A percentile compares a stretch with the other conserved stretches of the same genome.
These are phyloP conservation scores for Spea bombifrons DNA, from an alignment of 2,113 vertebrate genomes.

Conservation along the genomic window DNA sequence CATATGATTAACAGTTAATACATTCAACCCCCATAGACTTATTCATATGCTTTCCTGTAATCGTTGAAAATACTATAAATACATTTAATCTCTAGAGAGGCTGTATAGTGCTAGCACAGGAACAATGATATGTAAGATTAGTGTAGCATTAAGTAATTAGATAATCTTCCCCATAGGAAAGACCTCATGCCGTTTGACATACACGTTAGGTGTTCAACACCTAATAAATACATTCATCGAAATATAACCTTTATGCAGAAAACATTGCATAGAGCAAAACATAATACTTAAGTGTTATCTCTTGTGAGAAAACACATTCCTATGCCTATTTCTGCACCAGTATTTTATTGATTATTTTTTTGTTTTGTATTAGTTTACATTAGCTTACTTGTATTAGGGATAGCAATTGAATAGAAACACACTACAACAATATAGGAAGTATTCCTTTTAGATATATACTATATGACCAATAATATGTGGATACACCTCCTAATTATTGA, in stretches of 20 bases:
- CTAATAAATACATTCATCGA: slow-evolving; percentile 39
- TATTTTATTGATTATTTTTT: slow-evolving; percentile 22
- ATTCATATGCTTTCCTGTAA: slow-evolving; percentile 29
- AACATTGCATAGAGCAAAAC: background rate
- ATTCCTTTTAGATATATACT: too few relatives aligned
- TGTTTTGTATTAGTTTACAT: slow-evolving; percentile 1
- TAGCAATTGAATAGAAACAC: slow-evolving; percentile 30
- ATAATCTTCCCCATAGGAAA: slow-evolving; percentile 41
- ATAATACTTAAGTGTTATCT: slow-evolving; percentile 23
- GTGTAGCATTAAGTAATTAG: slow-evolving; percentile 47
- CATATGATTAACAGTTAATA: slow-evolving; percentile 11
- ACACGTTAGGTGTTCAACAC: slow-evolving; percentile 6
- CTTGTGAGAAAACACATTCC: slow-evolving; percentile 12
- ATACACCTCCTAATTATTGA: too few relatives aligned
- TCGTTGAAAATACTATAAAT: slow-evolving; percentile 34
- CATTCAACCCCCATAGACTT: slow-evolving; percentile 8
- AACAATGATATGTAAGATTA: slow-evolving; percentile 36
- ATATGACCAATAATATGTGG: too few relatives aligned
- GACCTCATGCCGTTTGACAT: slow-evolving; percentile 28
- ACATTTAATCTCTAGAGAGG: slow-evolving; percentile 25
- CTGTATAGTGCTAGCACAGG: slow-evolving; percentile 23
- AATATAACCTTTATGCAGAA: slow-evolving; percentile 29
- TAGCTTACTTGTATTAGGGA: slow-evolving; percentile 17
- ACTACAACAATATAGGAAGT: background rate
- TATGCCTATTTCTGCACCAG: slow-evolving; percentile 7